Percentiles rank a stretch among this genome's conserved stretches.
Evolutionary conservation across 2,888 invertebrate genomes (phyloP).

Genomic region (Ormyrus pomaceus): DNA sequence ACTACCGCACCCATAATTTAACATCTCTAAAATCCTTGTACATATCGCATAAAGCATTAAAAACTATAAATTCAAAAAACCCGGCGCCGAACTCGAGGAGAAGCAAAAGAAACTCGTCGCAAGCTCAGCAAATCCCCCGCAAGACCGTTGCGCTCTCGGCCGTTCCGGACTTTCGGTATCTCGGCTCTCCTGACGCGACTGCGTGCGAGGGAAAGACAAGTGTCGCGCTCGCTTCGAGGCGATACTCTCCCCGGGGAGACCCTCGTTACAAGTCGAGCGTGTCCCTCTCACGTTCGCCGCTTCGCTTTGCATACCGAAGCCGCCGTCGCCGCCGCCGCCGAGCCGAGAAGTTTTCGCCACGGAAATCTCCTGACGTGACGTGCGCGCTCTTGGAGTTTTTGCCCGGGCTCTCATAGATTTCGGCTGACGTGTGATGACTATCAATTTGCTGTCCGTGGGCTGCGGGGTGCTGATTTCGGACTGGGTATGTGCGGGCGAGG

Average conservation of each 20-base stretch:
- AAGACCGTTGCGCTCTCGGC: not conserved
- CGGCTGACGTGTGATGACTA: not conserved
- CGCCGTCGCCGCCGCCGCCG: too few species aligned
- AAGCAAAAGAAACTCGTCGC: too few species aligned
- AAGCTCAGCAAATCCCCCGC: too few species aligned
- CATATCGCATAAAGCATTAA: too few species aligned
- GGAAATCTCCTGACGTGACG: conserved; percentile 10
- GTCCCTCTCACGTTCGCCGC: conserved; percentile 19
- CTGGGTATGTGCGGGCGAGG: too few species aligned
- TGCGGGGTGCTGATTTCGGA: too few species aligned
- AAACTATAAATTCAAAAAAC: too few species aligned
- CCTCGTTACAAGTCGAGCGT: conserved; percentile 44
- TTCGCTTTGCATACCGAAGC: conserved; percentile 39
- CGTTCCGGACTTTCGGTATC: conserved; percentile 8
- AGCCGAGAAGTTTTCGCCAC: not conserved
- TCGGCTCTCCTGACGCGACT: conserved; percentile 1
- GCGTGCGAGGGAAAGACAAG: not conserved
- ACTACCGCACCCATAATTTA: too few species aligned
- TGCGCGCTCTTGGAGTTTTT: not conserved
- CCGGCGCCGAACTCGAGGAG: too few species aligned
- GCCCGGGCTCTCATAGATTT: not conserved
- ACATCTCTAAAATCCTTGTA: too few species aligned
- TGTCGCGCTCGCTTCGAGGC: conserved; percentile 21
- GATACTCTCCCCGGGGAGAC: conserved; percentile 24
- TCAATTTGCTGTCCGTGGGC: too few species aligned